phyloP scores from a whole-genome alignment of 2,113 vertebrate species.

The Tenebrosternarchus preto region DNA sequence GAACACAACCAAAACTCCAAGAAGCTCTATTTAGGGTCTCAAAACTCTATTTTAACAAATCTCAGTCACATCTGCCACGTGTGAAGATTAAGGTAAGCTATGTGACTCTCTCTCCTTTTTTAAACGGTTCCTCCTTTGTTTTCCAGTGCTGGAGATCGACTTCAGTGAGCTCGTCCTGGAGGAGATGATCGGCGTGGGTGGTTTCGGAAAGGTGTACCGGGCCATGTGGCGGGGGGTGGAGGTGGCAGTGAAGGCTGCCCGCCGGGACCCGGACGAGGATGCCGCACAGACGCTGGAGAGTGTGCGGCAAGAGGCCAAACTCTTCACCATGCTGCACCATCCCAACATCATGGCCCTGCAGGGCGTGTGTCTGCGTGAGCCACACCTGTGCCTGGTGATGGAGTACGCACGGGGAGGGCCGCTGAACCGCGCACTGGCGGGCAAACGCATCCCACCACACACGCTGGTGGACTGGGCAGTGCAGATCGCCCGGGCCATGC shows the following conservation, averaged over 20 bases:
- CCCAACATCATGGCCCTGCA: constrained; percentile 94
- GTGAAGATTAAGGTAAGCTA: too few species aligned
- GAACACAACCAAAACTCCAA: too few species aligned
- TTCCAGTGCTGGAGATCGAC: constrained; percentile 87
- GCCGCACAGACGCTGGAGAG: constrained; percentile 91
- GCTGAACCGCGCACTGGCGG: constrained; percentile 89
- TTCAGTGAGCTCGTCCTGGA: constrained; percentile 91
- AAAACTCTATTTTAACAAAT: too few species aligned
- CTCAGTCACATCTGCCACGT: too few species aligned
- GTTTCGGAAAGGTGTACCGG: constrained; percentile 96
- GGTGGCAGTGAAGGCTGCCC: constrained; percentile 95
- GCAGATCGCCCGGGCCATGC: constrained; percentile 93
- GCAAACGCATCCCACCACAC: constrained; percentile 93
- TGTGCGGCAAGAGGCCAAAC: constrained; percentile 95
- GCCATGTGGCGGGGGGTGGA: constrained; percentile 87
- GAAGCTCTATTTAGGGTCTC: too few species aligned
- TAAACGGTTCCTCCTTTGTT: neutral
- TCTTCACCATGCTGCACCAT: constrained; percentile 94
- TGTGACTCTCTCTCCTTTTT: too few species aligned
- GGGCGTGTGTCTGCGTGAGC: constrained; percentile 91
- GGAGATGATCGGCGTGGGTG: constrained; percentile 97
- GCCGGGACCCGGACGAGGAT: constrained; percentile 93
- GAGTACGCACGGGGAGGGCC: constrained; percentile 93
- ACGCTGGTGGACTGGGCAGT: constrained; percentile 98
- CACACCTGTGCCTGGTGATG: constrained; percentile 96